Evolutionary conservation across 2,888 invertebrate genomes (phyloP).

Genomic region (Timema cristinae): DNA sequence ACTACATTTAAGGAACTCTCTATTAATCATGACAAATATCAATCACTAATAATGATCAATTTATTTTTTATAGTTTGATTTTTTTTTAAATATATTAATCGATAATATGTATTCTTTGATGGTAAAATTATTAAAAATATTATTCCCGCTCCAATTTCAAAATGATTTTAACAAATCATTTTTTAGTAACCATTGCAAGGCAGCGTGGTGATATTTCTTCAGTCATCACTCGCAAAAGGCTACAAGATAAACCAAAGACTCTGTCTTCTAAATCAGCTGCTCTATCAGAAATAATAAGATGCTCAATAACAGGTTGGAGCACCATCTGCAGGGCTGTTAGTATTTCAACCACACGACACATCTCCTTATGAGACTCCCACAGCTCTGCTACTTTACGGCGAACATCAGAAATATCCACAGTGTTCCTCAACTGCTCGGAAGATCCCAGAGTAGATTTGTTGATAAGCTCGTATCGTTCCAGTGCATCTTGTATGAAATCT

Average conservation of each 20-base stretch:
- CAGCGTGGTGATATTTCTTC: slow-evolving; percentile 63
- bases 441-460: background rate
- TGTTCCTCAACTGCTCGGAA: slow-evolving; percentile 33
- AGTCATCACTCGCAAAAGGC: slow-evolving; percentile 57
- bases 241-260: too few relatives aligned
- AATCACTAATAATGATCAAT: too few relatives aligned
- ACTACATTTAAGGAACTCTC: too few relatives aligned
- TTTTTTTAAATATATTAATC: too few relatives aligned
- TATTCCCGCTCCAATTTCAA: too few relatives aligned
- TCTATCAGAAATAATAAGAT: slow-evolving; percentile 53
- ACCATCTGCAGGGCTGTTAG: slow-evolving; percentile 50
- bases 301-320: slow-evolving; percentile 55
- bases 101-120: too few relatives aligned
- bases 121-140: too few relatives aligned
- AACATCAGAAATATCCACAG: slow-evolving; percentile 37
- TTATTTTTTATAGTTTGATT: too few relatives aligned
- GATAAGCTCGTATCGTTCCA: slow-evolving; percentile 24
- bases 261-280: slow-evolving; percentile 44
- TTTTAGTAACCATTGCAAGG: slow-evolving; percentile 49
- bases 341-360: slow-evolving; percentile 44
- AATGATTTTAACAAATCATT: too few relatives aligned
- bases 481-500: slow-evolving; percentile 28
- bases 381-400: slow-evolving; percentile 37
- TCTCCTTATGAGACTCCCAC: slow-evolving; percentile 40
- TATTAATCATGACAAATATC: too few relatives aligned